Evolutionary conservation across 2,888 invertebrate species (phyloP), one percentile per base, ranked within the genome.

Genomic region (Eudemis profundana): DNA sequence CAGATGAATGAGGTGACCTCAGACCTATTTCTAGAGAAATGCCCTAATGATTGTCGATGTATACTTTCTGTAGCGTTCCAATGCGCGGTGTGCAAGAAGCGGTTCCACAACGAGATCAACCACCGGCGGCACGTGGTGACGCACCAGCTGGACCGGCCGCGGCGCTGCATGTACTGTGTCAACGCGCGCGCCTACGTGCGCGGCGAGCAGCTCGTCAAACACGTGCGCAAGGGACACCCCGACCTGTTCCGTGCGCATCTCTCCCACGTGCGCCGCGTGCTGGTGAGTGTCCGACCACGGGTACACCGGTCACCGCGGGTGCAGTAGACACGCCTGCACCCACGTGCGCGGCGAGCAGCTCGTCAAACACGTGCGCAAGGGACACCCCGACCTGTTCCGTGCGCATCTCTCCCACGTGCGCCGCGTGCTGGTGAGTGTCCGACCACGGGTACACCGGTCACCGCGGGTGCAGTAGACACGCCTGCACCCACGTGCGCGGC

Each of bases 311-410:
- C 95, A 96, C 84, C 96, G 96, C 85, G 85, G 87, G 78, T n/a
- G 10, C 36, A 5, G 12, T 2, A 3, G 72, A 80, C 70, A 85
- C 89, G 78, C 93, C 4, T 8, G 96, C 61, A 96, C 96, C 3
- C 96, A 96, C 85, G 95, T 96, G 72, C 94, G 96, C 69, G 95
- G 95, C 77, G 96, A 96, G 85, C 96, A 96, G 82, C 91, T 96
- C 19, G 93, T 96, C 82, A 93, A 96, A 2, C 96, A 96, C 86
- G 95, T 96, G 92, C 93, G 96, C 66, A 93, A 94, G 56, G 93
- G 93, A 72, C 96, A 96, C 85, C 89, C 94, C 14, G 93, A 94
- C 73, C 90, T 95, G 69, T 92, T 96, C 73, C 93, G 68, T 49
- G 74, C 80, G 51, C 88, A 89, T 19, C 84, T 90, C 68, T 67